phyloP scores from a whole-genome alignment of 2,888 invertebrate species.

The Macrosoma leucophasiata region DNA sequence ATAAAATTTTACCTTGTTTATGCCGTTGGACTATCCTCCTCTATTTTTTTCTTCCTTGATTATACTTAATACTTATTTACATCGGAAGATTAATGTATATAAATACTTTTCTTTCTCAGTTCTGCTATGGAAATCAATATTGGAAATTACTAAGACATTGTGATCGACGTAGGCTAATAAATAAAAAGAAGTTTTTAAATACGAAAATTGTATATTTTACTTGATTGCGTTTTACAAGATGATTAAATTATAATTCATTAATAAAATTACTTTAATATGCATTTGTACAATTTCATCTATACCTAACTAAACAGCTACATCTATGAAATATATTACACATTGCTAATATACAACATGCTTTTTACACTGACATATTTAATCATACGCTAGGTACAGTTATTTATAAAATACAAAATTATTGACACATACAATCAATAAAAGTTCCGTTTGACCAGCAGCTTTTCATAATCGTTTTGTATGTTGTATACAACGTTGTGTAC shows the following conservation, averaged over 20 bases:
- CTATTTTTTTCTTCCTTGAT: too few relatives aligned
- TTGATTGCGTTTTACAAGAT: slow-evolving; percentile 74
- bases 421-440: slow-evolving; percentile 26
- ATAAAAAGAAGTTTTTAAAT: too few relatives aligned
- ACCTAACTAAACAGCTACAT: slow-evolving; percentile 67
- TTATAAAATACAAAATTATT: slow-evolving; percentile 52
- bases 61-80: too few relatives aligned
- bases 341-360: slow-evolving; percentile 69
- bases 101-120: too few relatives aligned
- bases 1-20: too few relatives aligned
- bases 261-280: slow-evolving; percentile 68
- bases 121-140: too few relatives aligned
- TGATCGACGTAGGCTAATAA: too few relatives aligned
- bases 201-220: slow-evolving; percentile 74
- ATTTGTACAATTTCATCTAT: slow-evolving; percentile 74
- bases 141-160: too few relatives aligned
- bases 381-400: slow-evolving; percentile 48
- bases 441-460: slow-evolving; percentile 37
- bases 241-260: slow-evolving; percentile 68
- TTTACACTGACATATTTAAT: slow-evolving; percentile 60
- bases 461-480: too few relatives aligned
- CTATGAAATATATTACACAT: slow-evolving; percentile 69
- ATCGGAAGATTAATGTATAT: too few relatives aligned
- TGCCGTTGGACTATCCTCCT: too few relatives aligned
- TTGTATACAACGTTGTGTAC: too few relatives aligned